Base-by-base conservation (phyloP, 2,888 invertebrate genomes). In the Nemurella pictetii region DNA sequence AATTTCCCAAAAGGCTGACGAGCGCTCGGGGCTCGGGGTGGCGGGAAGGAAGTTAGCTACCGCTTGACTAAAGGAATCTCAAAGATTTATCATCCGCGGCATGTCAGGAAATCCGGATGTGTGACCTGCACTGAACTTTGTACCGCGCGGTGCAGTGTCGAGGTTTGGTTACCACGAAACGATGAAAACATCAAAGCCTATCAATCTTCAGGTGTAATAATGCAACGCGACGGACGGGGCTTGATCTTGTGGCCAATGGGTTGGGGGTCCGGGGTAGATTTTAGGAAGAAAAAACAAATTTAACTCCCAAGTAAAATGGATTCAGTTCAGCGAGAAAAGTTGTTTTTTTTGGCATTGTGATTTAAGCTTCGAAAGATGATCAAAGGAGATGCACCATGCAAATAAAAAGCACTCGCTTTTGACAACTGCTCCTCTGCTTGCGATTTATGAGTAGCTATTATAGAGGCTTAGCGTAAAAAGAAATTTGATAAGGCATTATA, bases 1-100 rank as follows among this genome's bases (percentile, higher is more conserved):
- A 75, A 75, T 75, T 75, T 75, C 75, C 75, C 75, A 4, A 75
- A 75, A 75, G 75, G 75, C 75, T 20, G 75, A 75, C 75, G 75
- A n/a, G 75, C 20, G 55, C 15, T 55, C 20, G 20, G 55, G 5
- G 12, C 15, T 12, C 15, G 55, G 55, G 35, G 35, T 4, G 35
- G 35, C 5, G 35, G 35, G 35, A 35, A 55, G 55, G 55, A 55
- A 55, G 55, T 12, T 35, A 20, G 1, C 12, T 12, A 20, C 5
- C 55, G 55, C 20, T 55, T 20, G 55, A 1, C 20, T n/a, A 20
- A 55, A 55, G 55, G 55, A 55, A 55, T 55, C 55, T 55, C 20
- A 55, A 55, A 55, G 55, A 55, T 55, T 55, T 55, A 55, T 55
- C 55, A 55, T 12, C 5, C 9, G 20, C 55, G 15, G 55, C 55